These are phyloP conservation scores for Irena cyanogastra DNA, from an alignment of 2,113 vertebrate species.

Conservation along the genomic window DNA sequence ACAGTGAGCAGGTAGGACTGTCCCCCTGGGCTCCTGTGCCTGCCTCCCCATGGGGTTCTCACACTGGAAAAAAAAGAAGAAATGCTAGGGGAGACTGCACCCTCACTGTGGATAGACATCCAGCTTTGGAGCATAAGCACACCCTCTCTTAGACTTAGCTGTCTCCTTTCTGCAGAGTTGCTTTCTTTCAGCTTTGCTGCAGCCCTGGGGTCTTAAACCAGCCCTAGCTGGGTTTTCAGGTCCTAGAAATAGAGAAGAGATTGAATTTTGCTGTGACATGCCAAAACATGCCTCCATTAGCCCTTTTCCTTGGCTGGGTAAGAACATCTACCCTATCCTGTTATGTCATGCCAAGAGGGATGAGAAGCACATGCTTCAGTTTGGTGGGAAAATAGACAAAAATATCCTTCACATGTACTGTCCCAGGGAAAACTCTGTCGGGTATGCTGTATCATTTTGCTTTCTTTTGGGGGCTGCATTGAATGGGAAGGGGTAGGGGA, in stretches of 20 bases:
- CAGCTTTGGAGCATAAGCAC: fast-evolving
- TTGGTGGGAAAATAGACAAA: background rate
- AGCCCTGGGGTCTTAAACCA: background rate
- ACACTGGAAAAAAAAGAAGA: background rate
- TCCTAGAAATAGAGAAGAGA: background rate
- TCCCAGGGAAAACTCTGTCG: background rate
- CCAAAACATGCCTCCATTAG: background rate
- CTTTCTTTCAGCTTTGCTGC: background rate
- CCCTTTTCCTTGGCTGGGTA: background rate
- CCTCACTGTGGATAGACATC: background rate
- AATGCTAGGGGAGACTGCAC: background rate
- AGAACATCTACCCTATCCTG: background rate
- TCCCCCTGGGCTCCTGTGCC: no score
- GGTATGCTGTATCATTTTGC: background rate
- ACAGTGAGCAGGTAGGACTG: background rate
- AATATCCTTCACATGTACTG: background rate
- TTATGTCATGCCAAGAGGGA: background rate
- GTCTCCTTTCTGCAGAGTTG: background rate
- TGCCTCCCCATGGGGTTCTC: background rate
- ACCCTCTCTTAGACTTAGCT: background rate
- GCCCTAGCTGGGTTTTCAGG: background rate
- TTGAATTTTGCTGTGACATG: background rate
- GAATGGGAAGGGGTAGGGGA: background rate
- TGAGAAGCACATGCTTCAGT: background rate
- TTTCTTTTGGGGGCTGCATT: background rate